Evolutionary conservation across 2,113 vertebrate genomes (phyloP).

Genomic region (Phalacrocorax aristotelis): DNA sequence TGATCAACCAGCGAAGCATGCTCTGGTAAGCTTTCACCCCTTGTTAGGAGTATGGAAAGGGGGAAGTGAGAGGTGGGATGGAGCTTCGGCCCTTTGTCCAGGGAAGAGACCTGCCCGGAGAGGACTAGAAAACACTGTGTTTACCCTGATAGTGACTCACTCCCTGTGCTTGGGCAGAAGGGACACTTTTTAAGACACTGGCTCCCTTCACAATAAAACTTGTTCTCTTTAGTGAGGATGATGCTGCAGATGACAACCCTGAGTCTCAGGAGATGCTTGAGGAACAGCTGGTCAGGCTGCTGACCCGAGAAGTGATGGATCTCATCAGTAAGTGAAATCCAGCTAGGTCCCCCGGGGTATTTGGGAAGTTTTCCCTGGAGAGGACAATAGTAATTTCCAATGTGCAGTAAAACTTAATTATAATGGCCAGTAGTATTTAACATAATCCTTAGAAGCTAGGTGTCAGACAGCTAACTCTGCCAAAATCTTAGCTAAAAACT

Average conservation of each 20-base stretch:
- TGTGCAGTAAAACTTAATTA: background rate
- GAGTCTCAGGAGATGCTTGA: slow-evolving; percentile 96
- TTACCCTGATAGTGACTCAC: background rate
- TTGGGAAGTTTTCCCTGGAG: background rate
- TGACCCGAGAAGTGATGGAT: slow-evolving; percentile 94
- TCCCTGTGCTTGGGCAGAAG: background rate
- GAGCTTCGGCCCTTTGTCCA: background rate
- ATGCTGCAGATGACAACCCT: slow-evolving; percentile 84
- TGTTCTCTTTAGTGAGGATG: slow-evolving; percentile 76
- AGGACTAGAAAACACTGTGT: background rate
- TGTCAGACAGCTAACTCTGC: background rate
- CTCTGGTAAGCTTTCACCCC: slow-evolving; percentile 76
- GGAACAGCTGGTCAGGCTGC: slow-evolving; percentile 88
- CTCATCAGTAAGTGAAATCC: slow-evolving; percentile 85
- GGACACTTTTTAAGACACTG: background rate
- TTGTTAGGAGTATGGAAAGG: background rate
- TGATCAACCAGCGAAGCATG: slow-evolving; percentile 88
- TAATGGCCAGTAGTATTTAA: background rate
- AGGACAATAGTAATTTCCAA: background rate
- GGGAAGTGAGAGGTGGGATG: background rate
- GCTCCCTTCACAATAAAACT: background rate
- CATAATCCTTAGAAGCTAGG: background rate
- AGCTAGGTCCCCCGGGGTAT: background rate
- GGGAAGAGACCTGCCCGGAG: background rate
- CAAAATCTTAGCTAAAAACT: background rate